Conservation (phyloP, 2,113 vertebrate genomes). For the Misgurnus anguillicaudatus region DNA sequence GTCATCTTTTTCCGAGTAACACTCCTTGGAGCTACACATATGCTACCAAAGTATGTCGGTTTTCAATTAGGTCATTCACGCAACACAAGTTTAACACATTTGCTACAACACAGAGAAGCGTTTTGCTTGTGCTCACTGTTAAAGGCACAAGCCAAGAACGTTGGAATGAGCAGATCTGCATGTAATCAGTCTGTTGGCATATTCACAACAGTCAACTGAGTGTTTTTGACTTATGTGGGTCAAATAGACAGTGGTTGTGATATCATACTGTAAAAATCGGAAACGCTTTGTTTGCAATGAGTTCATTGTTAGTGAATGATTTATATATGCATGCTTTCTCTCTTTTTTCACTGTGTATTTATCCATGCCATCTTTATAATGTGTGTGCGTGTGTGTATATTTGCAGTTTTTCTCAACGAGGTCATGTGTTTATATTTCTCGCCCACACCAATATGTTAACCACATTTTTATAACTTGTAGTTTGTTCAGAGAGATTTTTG, state of each 20-base stretch:
- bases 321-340: not conserved
- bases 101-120: not conserved
- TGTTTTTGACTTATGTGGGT: constrained; percentile 30
- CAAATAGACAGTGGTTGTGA: constrained; percentile 16
- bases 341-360: not conserved
- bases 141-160: not conserved
- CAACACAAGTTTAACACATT: constrained; percentile 13
- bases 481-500: not conserved
- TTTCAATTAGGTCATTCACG: constrained; percentile 1
- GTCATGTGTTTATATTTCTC: constrained; percentile 4
- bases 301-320: not conserved
- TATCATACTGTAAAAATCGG: constrained; percentile 17
- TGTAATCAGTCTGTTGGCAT: constrained; percentile 50
- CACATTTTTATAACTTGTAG: not conserved
- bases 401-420: not conserved
- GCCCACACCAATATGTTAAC: not conserved
- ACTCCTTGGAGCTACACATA: not conserved
- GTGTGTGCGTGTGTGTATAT: not conserved
- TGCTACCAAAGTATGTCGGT: not conserved
- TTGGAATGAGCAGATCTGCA: constrained; percentile 27
- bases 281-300: not conserved
- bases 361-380: not conserved
- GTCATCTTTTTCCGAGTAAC: not conserved
- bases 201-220: constrained; percentile 6
- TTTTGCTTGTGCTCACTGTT: not conserved